Evolutionary conservation across 2,113 vertebrate species (phyloP), one percentile per base, ranked within the genome.

Genomic region (Xiphophorus hellerii): DNA sequence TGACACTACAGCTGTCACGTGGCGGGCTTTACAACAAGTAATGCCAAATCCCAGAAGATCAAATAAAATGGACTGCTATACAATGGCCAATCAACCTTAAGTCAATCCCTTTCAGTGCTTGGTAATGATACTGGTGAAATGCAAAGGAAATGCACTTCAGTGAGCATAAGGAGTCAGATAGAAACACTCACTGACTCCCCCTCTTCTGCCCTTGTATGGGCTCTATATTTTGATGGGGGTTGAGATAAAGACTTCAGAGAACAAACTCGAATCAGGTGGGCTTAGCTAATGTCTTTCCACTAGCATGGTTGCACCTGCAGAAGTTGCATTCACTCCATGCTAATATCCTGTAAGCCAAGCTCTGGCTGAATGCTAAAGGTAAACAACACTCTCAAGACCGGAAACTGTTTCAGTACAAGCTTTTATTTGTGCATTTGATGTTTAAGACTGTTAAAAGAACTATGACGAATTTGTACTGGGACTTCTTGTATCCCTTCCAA

Each of bases 291-390:
- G 39, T 81, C 62, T 89, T 86, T 86, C 83, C 61, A 82, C 29
- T 17, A 75, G 84, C 69, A 42, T 63, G 62, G 66, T 76, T 82
- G 73, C 84, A 91, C 88, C 88, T 88, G 84, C 76, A 76, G 65
- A 27, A 30, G 73, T 84, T 87, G 69, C 76, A 88, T 83, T 68
- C 66, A 78, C 66, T 81, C 61, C 7, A 14, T 67, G 37, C 33
- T 66, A 74, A 84, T 73, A 88, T 62, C 60, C 48, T 77, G 27
- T 54, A 17, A 31, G 69, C 66, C 60, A 28, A 62, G 31, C 62
- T 73, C 67, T 12, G 1, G 44, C 62, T 58, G 67, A 58, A 70
- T 31, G 62, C 60, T 35, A 48, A 66, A 69, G 20, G n/a, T 64
- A 17, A 3, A 69, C 62, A 35, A 42, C 11, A 7, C 30, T 20